A percentile compares a stretch with the other conserved stretches of the same genome.
Evolutionary conservation across 2,888 invertebrate genomes (phyloP).

Genomic region (Hofmannophila pseudospretella): DNA sequence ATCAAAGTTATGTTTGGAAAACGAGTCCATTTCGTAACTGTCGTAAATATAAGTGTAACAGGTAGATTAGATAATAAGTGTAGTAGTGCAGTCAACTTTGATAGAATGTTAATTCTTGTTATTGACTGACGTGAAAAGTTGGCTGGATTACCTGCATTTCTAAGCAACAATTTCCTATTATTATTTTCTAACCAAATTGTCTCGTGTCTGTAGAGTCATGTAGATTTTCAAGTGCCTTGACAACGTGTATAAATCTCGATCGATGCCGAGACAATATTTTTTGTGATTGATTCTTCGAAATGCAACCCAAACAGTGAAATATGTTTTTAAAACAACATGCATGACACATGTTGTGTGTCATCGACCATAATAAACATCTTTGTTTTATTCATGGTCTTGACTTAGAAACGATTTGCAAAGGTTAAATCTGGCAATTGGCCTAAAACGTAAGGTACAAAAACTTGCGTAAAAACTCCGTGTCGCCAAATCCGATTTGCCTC

Average conservation of each 20-base stretch:
- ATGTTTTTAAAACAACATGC: slow-evolving; percentile 30
- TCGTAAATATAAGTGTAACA: neutral
- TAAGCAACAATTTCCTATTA: too few relatives aligned
- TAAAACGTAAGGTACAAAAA: slow-evolving; percentile 16
- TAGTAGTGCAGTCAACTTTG: too few relatives aligned
- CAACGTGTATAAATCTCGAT: too few relatives aligned
- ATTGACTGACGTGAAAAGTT: slow-evolving; percentile 21
- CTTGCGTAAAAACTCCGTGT: slow-evolving; percentile 8
- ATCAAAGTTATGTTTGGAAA: too few relatives aligned
- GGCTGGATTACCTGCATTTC: too few relatives aligned
- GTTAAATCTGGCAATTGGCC: slow-evolving; percentile 18
- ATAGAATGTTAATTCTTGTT: slow-evolving; percentile 16
- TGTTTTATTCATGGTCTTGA: slow-evolving; percentile 12
- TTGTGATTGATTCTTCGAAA: slow-evolving; percentile 25
- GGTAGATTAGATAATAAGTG: neutral
- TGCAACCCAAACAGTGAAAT: slow-evolving; percentile 14
- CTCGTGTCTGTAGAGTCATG: slow-evolving; percentile 10
- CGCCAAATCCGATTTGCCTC: slow-evolving; percentile 5
- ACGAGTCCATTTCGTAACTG: neutral
- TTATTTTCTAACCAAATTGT: slow-evolving; percentile 19
- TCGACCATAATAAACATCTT: slow-evolving; percentile 19
- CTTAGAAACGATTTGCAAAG: slow-evolving; percentile 13
- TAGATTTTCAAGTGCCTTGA: slow-evolving; percentile 17
- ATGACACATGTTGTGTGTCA: slow-evolving; percentile 31
- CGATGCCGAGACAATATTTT: slow-evolving; percentile 16